phyloP scores from a whole-genome alignment of 1,140 invertebrate species.

The Delia radicum region DNA sequence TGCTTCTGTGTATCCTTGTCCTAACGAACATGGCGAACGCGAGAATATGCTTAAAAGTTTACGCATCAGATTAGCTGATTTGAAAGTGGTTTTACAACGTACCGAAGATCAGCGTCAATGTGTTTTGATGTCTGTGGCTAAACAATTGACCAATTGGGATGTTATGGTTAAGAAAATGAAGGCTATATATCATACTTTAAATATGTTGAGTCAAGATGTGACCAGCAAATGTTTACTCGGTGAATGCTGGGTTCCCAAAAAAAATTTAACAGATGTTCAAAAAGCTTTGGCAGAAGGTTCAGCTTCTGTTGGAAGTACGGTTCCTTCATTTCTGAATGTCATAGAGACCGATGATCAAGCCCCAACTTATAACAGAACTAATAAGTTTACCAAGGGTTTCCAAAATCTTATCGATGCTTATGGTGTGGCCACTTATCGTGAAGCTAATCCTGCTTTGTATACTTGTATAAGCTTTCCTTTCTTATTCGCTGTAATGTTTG shows the following conservation, averaged over 20 bases:
- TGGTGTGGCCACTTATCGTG: conserved; percentile 88
- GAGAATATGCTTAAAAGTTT: conserved; percentile 71
- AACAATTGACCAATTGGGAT: conserved; percentile 69
- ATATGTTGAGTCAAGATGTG: conserved; percentile 67
- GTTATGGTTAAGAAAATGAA: conserved; percentile 73
- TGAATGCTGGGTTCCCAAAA: conserved; percentile 73
- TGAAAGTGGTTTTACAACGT: conserved; percentile 63
- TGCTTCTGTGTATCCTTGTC: conserved; percentile 74
- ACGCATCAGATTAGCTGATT: conserved; percentile 71
- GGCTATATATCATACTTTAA: conserved; percentile 74
- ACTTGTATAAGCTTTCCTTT: conserved; percentile 98
- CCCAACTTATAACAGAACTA: conserved; percentile 93
- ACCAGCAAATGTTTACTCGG: conserved; percentile 71
- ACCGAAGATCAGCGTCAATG: conserved; percentile 72
- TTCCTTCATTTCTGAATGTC: conserved; percentile 63
- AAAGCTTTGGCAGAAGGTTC: conserved; percentile 37
- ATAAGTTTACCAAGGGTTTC: conserved; percentile 95
- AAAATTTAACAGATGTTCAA: conserved; percentile 61
- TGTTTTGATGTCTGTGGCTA: conserved; percentile 68
- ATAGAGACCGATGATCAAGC: conserved; percentile 58
- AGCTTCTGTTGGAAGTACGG: conserved; percentile 63
- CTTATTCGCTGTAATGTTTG: conserved; percentile 98
- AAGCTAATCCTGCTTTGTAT: conserved; percentile 73
- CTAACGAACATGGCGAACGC: conserved; percentile 69
- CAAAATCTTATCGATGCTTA: conserved; percentile 96